Evolutionary conservation across 2,888 invertebrate species (phyloP).

Genomic region (Agrotis puta): DNA sequence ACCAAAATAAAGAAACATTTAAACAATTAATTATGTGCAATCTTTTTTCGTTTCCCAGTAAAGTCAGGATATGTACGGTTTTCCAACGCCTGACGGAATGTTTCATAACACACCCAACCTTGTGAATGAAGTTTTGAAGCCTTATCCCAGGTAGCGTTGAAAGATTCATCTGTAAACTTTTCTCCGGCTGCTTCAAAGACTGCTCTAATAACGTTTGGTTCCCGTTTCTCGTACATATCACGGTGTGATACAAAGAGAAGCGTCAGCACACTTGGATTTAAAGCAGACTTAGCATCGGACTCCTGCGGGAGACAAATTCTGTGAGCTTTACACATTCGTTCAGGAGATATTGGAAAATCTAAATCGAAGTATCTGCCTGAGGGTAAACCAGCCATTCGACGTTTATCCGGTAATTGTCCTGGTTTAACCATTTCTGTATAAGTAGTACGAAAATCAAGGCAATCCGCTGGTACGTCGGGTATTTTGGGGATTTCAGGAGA

Average conservation of each 20-base stretch:
- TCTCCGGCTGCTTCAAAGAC: constrained; percentile 90
- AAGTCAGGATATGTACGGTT: constrained; percentile 41
- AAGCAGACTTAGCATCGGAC: constrained; percentile 78
- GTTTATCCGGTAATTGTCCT: constrained; percentile 69
- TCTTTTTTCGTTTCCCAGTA: constrained; percentile 40
- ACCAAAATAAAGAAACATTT: constrained; percentile 38
- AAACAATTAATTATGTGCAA: constrained; percentile 2
- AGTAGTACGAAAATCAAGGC: constrained; percentile 82
- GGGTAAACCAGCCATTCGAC: constrained; percentile 81
- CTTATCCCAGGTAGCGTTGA: constrained; percentile 87
- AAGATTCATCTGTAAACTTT: constrained; percentile 85
- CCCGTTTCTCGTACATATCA: constrained; percentile 82
- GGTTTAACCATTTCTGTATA: constrained; percentile 85
- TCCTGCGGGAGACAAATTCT: constrained; percentile 80
- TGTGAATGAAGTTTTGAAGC: constrained; percentile 87
- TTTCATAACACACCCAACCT: constrained; percentile 90
- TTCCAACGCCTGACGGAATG: constrained; percentile 82
- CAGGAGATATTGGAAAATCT: constrained; percentile 81
- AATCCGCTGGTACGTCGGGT: constrained; percentile 76
- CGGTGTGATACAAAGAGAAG: constrained; percentile 80
- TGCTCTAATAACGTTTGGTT: constrained; percentile 78
- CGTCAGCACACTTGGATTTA: constrained; percentile 81
- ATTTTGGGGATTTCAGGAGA: constrained; percentile 84
- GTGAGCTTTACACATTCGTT: constrained; percentile 74
- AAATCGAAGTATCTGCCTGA: constrained; percentile 85